Evolutionary conservation across 2,113 vertebrate species (phyloP), one percentile per base, ranked within the genome.

Genomic region (Oreochromis aureus): DNA sequence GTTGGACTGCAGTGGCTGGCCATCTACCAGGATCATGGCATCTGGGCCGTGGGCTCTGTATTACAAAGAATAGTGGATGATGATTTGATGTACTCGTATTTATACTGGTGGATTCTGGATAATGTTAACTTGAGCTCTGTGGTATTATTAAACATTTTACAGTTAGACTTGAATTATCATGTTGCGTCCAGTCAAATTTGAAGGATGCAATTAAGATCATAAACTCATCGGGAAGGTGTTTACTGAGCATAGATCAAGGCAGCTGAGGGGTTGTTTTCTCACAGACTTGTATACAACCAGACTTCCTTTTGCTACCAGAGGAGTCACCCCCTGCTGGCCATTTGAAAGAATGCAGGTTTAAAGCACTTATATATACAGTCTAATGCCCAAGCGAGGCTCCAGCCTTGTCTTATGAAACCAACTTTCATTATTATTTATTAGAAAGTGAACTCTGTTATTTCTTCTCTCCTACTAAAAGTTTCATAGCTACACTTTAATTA

Each of bases 1-100:
- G 51, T 98, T 99, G 87, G 97, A 97, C 95, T 99, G 98, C 91
- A 98, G 97, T 2, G 98, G 98, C 91, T 99, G 98, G 48, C 98
- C 98, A 3, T 99, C 98, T 81, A 99, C 98, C 11, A 99, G 97
- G 94, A 99, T 99, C 97, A 98, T 97, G 2, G 98, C 98, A 11
- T 99, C 98, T 2, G 99, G 99, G 34, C 99, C 98, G 1, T 99
- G 99, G 87, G 98, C 98, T 98, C 99, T 99, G 92, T 0, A 27
- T 41, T 2, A 76, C 30, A 81, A 56, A 84, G 15, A 86, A 59
- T 32, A 86, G 41, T 6, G 27, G 44, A 51, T 48, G 63, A 41
- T 4, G n/a, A 51, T 78, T 1, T n/a, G 3, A 30, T 78, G 16
- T 12, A 32, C 24, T 51, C 11, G 4, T 32, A 51, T 32, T 19